Base-by-base conservation (phyloP, 2,888 invertebrate genomes). In the Volucella inanis region DNA sequence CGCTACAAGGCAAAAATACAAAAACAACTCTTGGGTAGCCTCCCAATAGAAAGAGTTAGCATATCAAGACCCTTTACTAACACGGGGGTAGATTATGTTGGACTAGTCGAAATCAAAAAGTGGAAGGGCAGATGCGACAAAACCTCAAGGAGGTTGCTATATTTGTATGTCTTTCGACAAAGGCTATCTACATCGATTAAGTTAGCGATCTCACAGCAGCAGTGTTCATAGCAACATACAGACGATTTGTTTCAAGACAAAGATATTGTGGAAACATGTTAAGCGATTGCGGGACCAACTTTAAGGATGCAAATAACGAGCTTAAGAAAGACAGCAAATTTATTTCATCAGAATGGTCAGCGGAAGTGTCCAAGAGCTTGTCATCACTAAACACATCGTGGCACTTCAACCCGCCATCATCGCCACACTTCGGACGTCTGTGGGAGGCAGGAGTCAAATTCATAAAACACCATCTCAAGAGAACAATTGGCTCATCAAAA, bases 111-210 rank as follows among this genome's bases (percentile, higher is more conserved):
- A n/a, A n/a, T n/a, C n/a, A n/a, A n/a, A n/a, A n/a, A n/a, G n/a
- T n/a, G n/a, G n/a, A n/a, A n/a, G n/a, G n/a, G n/a, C n/a, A n/a
- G n/a, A n/a, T n/a, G n/a, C n/a, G n/a, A n/a, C n/a, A n/a, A n/a
- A n/a, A n/a, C n/a, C n/a, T n/a, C n/a, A n/a, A 3, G 43, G 43
- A 61, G 76, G 0, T 64, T 14, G 62, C 62, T 43, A 43, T 74
- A 11, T 74, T 74, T 15, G 31, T 74, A 8, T 76, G 67, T 50
- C 11, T 72, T 11, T 62, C 62, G 22, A 62, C 72, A 72, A n/a
- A 72, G 49, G 54, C 72, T 3, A 62, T 72, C 1, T 62, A 54
- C 14, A 62, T 72, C 3, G 72, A 62, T 38, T 14, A 62, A 10
- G 72, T 62, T 2, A 71, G 71, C 22, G 59, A 59, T 10, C 59